Conservation (phyloP, 2,888 invertebrate species). For the Zygogramma bicolorata region DNA sequence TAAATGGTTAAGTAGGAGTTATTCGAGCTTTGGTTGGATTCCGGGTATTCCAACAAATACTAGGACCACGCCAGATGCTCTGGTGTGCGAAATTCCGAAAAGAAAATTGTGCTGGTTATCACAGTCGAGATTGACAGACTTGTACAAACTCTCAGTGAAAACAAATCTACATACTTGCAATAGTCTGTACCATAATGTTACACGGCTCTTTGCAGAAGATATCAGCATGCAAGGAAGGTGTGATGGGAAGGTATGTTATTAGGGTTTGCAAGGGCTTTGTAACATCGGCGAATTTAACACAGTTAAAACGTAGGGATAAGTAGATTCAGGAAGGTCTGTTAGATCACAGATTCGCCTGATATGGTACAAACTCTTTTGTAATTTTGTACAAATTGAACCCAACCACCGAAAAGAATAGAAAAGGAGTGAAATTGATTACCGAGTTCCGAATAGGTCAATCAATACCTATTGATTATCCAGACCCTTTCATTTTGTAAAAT, state of each 20-base stretch:
- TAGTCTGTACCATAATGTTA: constrained; percentile 28
- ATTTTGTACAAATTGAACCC: constrained; percentile 38
- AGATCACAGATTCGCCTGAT: constrained; percentile 20
- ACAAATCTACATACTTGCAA: constrained; percentile 10
- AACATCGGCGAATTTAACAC: constrained; percentile 28
- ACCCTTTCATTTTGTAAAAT: neutral
- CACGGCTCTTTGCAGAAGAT: constrained; percentile 24
- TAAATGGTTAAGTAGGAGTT: constrained; percentile 9
- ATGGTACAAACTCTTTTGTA: constrained; percentile 30
- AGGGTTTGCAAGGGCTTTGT: constrained; percentile 26
- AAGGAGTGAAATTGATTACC: neutral
- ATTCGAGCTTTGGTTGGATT: constrained; percentile 60
- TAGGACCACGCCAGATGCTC: constrained; percentile 62
- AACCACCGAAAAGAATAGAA: constrained; percentile 45
- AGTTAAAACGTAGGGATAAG: constrained; percentile 33
- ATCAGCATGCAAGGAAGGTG: constrained; percentile 49
- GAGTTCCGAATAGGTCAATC: neutral
- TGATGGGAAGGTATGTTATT: constrained; percentile 35
- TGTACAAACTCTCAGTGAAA: constrained; percentile 45
- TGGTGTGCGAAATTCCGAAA: constrained; percentile 56
- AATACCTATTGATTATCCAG: neutral
- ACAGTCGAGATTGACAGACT: constrained; percentile 26
- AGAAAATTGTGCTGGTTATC: constrained; percentile 25
- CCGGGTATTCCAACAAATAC: constrained; percentile 64
- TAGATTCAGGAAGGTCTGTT: constrained; percentile 37